phyloP scores from a whole-genome alignment of 2,888 invertebrate genomes.

The Micoletzkya japonica region DNA sequence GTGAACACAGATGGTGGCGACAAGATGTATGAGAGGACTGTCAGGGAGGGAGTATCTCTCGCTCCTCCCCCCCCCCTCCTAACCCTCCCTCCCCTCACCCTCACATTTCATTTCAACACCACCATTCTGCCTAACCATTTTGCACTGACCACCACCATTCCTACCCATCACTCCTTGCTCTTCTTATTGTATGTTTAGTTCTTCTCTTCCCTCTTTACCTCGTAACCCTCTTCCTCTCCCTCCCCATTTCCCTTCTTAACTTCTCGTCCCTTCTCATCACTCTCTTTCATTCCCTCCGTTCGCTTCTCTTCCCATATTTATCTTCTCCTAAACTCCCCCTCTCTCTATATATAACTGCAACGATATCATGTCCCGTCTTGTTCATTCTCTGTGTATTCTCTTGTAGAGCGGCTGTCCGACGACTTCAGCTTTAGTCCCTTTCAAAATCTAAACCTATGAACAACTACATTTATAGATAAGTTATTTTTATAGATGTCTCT shows the following conservation, averaged over 20 bases:
- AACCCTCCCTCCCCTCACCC: neutral
- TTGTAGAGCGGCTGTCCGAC: no score
- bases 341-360: no score
- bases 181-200: neutral
- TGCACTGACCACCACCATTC: neutral
- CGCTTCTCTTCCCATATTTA: conserved; percentile 1
- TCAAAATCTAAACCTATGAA: no score
- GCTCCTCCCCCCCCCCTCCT: neutral
- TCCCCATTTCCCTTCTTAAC: neutral
- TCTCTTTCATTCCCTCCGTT: neutral
- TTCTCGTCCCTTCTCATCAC: neutral
- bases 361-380: no score
- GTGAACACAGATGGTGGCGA: no score
- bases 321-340: neutral
- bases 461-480: no score
- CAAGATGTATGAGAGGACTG: no score
- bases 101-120: neutral
- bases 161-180: conserved; percentile 1
- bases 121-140: neutral
- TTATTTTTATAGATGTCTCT: no score
- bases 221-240: neutral
- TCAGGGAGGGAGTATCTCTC: neutral
- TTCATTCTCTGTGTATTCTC: no score
- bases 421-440: no score
- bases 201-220: neutral